These are phyloP conservation scores for Macrocentrus cingulum DNA, from an alignment of 1,140 invertebrate species.

Conservation along the genomic window DNA sequence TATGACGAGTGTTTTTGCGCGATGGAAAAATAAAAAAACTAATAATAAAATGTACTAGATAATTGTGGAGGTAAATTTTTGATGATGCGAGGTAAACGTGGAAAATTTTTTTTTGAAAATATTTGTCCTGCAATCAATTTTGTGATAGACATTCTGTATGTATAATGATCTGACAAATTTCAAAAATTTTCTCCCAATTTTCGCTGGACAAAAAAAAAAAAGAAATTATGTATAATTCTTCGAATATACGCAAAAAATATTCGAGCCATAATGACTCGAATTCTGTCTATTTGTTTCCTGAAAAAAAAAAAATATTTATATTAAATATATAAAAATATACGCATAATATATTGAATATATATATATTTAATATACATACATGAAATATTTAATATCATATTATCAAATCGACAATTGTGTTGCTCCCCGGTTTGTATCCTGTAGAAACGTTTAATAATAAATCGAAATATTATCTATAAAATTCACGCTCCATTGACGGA, in stretches of 20 bases:
- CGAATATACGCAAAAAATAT: background rate
- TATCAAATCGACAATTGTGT: constrained; percentile 48
- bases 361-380: constrained; percentile 27
- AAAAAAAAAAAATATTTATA: constrained; percentile 15
- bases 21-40: constrained; percentile 17
- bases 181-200: constrained; percentile 23
- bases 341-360: constrained; percentile 19
- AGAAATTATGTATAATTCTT: background rate
- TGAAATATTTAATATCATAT: constrained; percentile 49
- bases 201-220: background rate
- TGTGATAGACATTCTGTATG: constrained; percentile 56
- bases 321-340: constrained; percentile 28
- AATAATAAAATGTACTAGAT: background rate
- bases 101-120: too few relatives aligned
- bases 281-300: constrained; percentile 2
- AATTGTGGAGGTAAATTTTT: constrained; percentile 2
- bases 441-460: constrained; percentile 58
- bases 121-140: constrained; percentile 53
- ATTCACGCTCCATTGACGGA: background rate
- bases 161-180: constrained; percentile 39
- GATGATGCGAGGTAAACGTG: constrained; percentile 17
- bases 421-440: constrained; percentile 53
- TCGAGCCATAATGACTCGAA: background rate
- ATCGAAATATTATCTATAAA: constrained; percentile 50
- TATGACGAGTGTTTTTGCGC: constrained; percentile 1